These are phyloP conservation scores for Callocephalon fimbriatum DNA, from an alignment of 2,113 vertebrate species.

Conservation along the genomic window DNA sequence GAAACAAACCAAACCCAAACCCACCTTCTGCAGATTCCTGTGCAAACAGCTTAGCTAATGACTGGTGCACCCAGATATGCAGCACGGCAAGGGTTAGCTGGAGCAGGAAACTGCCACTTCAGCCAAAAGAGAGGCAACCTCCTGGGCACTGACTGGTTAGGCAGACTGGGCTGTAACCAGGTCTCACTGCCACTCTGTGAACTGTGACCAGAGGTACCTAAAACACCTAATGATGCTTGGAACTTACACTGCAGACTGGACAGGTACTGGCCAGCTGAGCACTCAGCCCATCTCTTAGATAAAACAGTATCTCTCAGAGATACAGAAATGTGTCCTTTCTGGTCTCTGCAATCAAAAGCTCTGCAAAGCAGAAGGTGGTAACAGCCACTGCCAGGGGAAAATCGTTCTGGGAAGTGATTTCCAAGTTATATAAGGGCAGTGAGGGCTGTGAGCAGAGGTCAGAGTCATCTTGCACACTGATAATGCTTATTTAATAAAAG, in stretches of 20 bases:
- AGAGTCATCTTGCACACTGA: neutral
- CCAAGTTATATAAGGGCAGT: neutral
- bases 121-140: neutral
- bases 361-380: neutral
- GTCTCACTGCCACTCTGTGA: neutral
- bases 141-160: neutral
- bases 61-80: neutral
- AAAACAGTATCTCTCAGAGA: neutral
- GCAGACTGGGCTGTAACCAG: neutral
- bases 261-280: neutral
- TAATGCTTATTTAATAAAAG: slow-evolving; percentile 24
- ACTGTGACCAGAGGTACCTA: neutral
- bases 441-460: neutral
- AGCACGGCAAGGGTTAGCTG: neutral
- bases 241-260: neutral
- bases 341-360: neutral
- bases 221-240: neutral
- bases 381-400: slow-evolving; percentile 5
- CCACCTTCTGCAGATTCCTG: neutral
- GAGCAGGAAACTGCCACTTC: neutral
- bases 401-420: slow-evolving; percentile 27
- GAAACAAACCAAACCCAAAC: neutral
- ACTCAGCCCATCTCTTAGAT: neutral
- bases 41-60: neutral
- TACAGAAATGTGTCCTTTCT: neutral